Conservation (phyloP, 2,888 invertebrate species). For the Dendrolimus houi region DNA sequence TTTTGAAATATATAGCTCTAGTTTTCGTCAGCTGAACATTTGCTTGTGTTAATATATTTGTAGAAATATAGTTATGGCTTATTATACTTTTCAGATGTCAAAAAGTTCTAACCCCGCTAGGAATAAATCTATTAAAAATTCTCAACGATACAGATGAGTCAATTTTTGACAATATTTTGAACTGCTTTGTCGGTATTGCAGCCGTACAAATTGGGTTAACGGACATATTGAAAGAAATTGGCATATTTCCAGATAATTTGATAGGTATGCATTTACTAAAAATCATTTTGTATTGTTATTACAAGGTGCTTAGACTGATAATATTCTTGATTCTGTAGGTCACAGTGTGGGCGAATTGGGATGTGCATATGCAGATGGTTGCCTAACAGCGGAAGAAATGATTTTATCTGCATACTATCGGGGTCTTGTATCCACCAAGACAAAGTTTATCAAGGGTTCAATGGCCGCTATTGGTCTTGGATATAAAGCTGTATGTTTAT, state of each 20-base stretch:
- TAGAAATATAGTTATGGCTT: not conserved
- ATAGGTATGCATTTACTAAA: slow-evolving; percentile 75
- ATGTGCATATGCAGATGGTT: slow-evolving; percentile 91
- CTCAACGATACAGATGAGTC: slow-evolving; percentile 76
- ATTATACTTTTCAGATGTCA: slow-evolving; percentile 51
- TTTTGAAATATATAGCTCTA: too few relatives aligned
- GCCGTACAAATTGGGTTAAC: slow-evolving; percentile 79
- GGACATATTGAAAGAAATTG: slow-evolving; percentile 78
- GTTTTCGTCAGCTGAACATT: too few relatives aligned
- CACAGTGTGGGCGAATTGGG: slow-evolving; percentile 85
- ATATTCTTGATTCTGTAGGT: slow-evolving; percentile 6
- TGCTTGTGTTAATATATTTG: too few relatives aligned
- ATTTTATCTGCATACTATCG: slow-evolving; percentile 52
- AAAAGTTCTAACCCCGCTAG: slow-evolving; percentile 72
- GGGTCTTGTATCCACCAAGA: slow-evolving; percentile 1
- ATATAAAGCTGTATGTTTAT: slow-evolving; percentile 3
- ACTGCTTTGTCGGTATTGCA: slow-evolving; percentile 85
- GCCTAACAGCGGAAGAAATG: slow-evolving; percentile 85
- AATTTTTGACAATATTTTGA: slow-evolving; percentile 79
- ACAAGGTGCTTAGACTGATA: not conserved
- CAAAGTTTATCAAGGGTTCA: slow-evolving; percentile 2
- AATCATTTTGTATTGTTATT: slow-evolving; percentile 4
- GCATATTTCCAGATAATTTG: slow-evolving; percentile 82
- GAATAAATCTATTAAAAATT: slow-evolving; percentile 78
- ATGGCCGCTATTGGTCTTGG: slow-evolving; percentile 6